Evolutionary conservation across 2,888 invertebrate species (phyloP).

Genomic region (Gastracanthus pulcherrimus): DNA sequence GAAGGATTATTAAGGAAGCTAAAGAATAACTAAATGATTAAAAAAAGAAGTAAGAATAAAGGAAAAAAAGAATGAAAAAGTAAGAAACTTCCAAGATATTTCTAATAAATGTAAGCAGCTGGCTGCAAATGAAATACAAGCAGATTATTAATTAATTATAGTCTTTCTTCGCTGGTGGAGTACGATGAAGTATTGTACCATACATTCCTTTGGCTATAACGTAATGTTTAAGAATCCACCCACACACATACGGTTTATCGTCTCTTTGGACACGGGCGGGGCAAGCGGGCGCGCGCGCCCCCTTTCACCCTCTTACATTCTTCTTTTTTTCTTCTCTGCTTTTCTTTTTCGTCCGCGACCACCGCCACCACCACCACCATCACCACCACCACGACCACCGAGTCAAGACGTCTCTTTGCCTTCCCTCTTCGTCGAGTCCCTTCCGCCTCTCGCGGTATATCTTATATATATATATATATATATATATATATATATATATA

Average conservation of each 20-base stretch:
- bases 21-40: neutral
- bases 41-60: neutral
- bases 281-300: no score
- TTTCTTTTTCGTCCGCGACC: no score
- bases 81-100: constrained; percentile 55
- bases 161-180: constrained; percentile 71
- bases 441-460: no score
- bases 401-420: no score
- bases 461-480: no score
- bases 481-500: no score
- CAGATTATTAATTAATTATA: constrained; percentile 67
- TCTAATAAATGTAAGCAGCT: constrained; percentile 68
- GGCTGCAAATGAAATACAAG: constrained; percentile 68
- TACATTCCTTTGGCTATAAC: constrained; percentile 78
- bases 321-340: neutral
- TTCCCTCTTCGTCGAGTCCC: no score
- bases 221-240: constrained; percentile 63
- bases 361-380: no score
- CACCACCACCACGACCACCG: no score
- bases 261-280: no score
- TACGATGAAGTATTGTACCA: constrained; percentile 77
- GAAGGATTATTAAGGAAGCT: neutral
- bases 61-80: neutral
- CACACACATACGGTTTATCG: neutral
- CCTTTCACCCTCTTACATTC: neutral